A percentile compares a stretch with the other conserved stretches of the same genome.
Conservation (phyloP, 2,797 vertebrate genomes). For the Diplodus puntazzo region DNA sequence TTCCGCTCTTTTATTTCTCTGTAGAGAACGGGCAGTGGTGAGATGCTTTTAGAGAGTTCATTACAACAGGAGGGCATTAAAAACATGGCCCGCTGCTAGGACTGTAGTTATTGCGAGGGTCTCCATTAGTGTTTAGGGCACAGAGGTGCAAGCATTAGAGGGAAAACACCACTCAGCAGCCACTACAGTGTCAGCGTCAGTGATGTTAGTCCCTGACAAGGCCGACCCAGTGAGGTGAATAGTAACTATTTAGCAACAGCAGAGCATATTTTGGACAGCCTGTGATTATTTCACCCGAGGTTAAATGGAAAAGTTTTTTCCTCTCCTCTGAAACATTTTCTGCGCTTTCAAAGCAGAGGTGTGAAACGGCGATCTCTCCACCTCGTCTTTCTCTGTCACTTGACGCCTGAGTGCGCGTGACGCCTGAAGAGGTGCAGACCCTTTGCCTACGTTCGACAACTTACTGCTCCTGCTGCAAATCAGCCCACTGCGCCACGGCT, state of each 20-base stretch:
- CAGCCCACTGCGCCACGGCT: slow-evolving; percentile 4
- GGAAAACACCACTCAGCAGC: slow-evolving; percentile 69
- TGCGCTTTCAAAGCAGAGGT: slow-evolving; percentile 32
- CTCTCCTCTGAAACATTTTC: slow-evolving; percentile 29
- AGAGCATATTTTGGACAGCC: slow-evolving; percentile 52
- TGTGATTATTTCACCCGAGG: slow-evolving; percentile 64
- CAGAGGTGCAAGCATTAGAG: slow-evolving; percentile 59
- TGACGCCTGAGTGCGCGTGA: slow-evolving; percentile 14
- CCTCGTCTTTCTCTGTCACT: slow-evolving; percentile 27
- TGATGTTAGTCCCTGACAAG: slow-evolving; percentile 46
- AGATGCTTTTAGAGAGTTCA: slow-evolving; percentile 72
- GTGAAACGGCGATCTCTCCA: slow-evolving; percentile 13
- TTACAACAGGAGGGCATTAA: slow-evolving; percentile 63
- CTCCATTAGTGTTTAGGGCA: slow-evolving; percentile 65
- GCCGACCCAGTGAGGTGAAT: slow-evolving; percentile 46
- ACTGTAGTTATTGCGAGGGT: slow-evolving; percentile 57
- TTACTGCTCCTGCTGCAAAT: slow-evolving; percentile 21
- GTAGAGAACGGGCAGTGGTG: slow-evolving; percentile 41
- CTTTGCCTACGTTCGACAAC: slow-evolving; percentile 45
- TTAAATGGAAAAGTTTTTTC: slow-evolving; percentile 68
- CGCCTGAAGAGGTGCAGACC: slow-evolving; percentile 14
- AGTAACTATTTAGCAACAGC: slow-evolving; percentile 39
- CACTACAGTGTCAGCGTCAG: slow-evolving; percentile 54
- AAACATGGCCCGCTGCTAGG: slow-evolving; percentile 56
- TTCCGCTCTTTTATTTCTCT: slow-evolving; percentile 41